Evolutionary conservation across 2,113 vertebrate genomes (phyloP).

Genomic region (Pelecanoides urinatrix): DNA sequence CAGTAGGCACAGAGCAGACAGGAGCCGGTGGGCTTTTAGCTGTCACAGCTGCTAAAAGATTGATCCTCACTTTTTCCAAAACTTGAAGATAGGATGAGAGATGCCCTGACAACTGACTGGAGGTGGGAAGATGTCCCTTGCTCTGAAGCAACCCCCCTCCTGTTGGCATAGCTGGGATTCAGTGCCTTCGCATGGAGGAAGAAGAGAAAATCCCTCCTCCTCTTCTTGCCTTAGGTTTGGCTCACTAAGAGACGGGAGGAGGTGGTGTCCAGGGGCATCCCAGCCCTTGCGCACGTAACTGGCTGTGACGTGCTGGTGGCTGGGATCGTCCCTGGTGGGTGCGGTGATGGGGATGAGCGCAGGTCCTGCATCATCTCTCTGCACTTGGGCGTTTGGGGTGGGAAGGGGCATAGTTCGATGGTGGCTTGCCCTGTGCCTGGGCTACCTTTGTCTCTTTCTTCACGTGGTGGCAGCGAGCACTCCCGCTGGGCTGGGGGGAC

Average conservation of each 20-base stretch:
- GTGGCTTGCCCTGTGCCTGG: not conserved
- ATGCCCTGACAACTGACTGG: not conserved
- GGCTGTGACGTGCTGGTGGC: not conserved
- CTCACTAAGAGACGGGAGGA: not conserved
- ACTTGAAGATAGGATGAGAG: not conserved
- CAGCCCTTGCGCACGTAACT: not conserved
- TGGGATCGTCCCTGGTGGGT: not conserved
- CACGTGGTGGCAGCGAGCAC: not conserved
- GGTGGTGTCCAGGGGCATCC: not conserved
- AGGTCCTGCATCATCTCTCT: not conserved
- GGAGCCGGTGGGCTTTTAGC: not conserved
- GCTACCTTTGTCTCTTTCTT: not conserved
- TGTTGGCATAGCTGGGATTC: not conserved
- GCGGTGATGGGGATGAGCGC: not conserved
- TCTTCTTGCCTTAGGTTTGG: not conserved
- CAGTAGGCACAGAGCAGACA: not conserved
- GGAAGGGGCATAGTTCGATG: rapidly evolving
- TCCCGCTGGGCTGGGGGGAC: not conserved
- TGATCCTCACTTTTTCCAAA: not conserved
- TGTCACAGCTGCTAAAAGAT: not conserved
- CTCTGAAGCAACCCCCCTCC: not conserved
- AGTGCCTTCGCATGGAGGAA: rapidly evolving
- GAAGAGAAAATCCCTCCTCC: not conserved
- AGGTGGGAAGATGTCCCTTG: not conserved
- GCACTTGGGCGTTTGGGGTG: not conserved